Conservation (phyloP, 1,140 invertebrate genomes). For the Glossosoma conforme region DNA sequence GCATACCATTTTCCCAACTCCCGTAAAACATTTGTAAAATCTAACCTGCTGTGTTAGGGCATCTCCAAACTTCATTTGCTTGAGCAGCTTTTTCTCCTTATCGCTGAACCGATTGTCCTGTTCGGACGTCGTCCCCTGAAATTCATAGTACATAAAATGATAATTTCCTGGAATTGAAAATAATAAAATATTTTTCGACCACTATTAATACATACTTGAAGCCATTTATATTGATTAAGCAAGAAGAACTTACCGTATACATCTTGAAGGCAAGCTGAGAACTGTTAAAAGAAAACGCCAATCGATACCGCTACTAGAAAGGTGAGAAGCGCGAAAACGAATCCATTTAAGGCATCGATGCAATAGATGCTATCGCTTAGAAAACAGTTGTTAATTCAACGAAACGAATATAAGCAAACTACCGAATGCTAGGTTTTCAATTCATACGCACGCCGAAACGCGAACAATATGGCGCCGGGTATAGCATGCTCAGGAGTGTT, state of each 20-base stretch:
- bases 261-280: background rate
- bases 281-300: background rate
- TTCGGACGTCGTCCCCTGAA: conserved; percentile 93
- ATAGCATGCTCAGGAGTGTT: no score
- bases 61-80: conserved; percentile 97
- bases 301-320: no score
- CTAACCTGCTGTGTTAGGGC: conserved; percentile 81
- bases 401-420: no score
- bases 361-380: no score
- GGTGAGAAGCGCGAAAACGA: no score
- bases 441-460: no score
- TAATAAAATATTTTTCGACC: background rate
- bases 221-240: background rate
- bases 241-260: background rate
- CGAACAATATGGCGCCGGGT: no score
- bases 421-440: no score
- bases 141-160: background rate
- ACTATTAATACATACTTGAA: background rate
- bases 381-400: no score
- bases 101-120: conserved; percentile 99
- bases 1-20: no score
- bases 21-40: conserved; percentile 9
- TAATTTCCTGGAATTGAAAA: background rate
- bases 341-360: no score
- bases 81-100: conserved; percentile 98